phyloP scores from a whole-genome alignment of 23 tunicate genomes.

The Ciona savignyi region DNA sequence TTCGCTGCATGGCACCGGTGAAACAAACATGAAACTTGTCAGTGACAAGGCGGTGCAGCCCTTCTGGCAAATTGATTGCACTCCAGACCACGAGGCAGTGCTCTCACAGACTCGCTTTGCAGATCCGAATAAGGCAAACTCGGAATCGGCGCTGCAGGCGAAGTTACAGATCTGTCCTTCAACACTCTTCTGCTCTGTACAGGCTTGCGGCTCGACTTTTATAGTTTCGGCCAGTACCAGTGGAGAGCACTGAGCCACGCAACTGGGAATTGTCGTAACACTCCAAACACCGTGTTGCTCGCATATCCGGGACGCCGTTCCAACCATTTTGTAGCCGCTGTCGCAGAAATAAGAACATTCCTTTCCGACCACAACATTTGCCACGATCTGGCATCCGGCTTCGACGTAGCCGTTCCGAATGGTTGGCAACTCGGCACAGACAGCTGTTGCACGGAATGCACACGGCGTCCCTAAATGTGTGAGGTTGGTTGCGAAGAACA shows the following conservation, averaged over 20 bases:
- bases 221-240: neutral
- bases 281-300: conserved; percentile 13
- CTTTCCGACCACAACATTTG: neutral
- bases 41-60: conserved; percentile 3
- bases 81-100: conserved; percentile 25
- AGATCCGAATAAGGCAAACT: too few relatives aligned
- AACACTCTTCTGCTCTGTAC: neutral
- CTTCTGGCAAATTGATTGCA: conserved; percentile 11
- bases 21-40: neutral
- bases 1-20: conserved; percentile 6
- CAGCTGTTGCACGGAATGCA: neutral
- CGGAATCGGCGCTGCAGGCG: conserved; percentile 13
- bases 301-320: conserved; percentile 3
- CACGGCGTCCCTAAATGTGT: conserved; percentile 11
- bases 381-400: neutral
- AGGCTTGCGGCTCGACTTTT: neutral
- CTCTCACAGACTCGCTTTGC: neutral
- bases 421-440: neutral
- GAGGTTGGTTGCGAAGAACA: neutral
- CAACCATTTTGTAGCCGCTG: conserved; percentile 1
- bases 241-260: conserved; percentile 13
- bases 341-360: conserved; percentile 22
- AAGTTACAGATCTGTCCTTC: conserved; percentile 19
- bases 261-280: neutral
- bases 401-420: conserved; percentile 11